Evolutionary conservation across 2,888 invertebrate species (phyloP), one percentile per base, ranked within the genome.

Genomic region (Itoplectis maculator): DNA sequence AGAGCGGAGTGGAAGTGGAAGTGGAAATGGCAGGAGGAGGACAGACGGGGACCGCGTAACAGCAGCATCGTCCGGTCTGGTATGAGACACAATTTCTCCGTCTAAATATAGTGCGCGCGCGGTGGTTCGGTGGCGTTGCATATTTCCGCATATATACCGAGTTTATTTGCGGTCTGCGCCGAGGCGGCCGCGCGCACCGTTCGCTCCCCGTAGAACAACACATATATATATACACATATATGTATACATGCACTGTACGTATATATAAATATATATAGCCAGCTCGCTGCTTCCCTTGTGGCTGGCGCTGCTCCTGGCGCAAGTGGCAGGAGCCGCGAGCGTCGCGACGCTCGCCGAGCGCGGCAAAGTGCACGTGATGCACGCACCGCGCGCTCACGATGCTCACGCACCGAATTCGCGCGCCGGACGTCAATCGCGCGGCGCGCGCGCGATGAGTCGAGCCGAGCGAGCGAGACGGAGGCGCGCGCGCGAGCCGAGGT

Each of bases 101-200:
- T 87, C 90, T 90, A 91, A 90, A 87, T 90, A 79, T 91, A 91
- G 88, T 85, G 29, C 68, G 59, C 80, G 85, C 86, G 87, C 89
- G 88, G 88, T 89, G 87, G 87, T 68, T 90, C 86, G 86, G 89
- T 88, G 86, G 89, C 87, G 89, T 88, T 89, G 88, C 90, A 91
- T 90, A 91, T 91, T 91, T 91, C 91, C 91, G 91, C 89, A 91
- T 91, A 90, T 82, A 82, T 90, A 91, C 88, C 87, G 84, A 85
- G 88, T 91, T 91, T 91, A 91, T 91, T 91, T 91, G 90, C 87
- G 89, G 87, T 88, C 74, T 66, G 72, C 72, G 75, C 65, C 84
- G 85, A 86, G 66, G 51, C 75, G 75, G 54, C 63, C 59, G 37
- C 72, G 66, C 77, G 42, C 73, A 42, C 63, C 49, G 61, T 59